Conservation (phyloP, 64 coral and sea anemone species). For the Pocillopora damicornis region DNA sequence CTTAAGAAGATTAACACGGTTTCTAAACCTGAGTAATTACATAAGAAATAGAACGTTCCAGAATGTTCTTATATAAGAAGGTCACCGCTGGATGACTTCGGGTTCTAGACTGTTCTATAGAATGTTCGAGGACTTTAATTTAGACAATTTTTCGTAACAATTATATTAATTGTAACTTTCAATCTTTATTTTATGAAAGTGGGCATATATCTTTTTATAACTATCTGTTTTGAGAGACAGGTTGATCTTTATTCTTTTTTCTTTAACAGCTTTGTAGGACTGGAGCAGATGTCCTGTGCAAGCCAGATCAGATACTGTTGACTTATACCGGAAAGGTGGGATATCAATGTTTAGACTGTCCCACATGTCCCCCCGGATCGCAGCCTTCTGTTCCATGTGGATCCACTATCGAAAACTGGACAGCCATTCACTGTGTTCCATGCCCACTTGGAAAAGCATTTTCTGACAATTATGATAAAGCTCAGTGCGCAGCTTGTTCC, state of each 20-base stretch:
- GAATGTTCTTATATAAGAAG: too few species aligned
- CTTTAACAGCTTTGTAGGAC: not conserved
- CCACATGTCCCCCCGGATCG: conserved; percentile 23
- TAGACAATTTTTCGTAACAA: too few species aligned
- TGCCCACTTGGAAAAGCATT: conserved; percentile 30
- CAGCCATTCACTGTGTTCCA: conserved; percentile 11
- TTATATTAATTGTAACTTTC: too few species aligned
- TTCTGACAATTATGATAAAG: conserved; percentile 8
- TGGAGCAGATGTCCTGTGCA: not conserved
- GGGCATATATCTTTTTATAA: too few species aligned
- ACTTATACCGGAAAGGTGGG: not conserved
- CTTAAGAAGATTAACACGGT: too few species aligned
- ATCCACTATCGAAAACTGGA: not conserved
- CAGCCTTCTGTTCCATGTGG: conserved; percentile 47
- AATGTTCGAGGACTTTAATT: too few species aligned
- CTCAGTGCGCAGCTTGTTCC: conserved; percentile 17
- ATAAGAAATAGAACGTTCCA: too few species aligned
- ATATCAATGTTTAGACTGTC: conserved; percentile 32
- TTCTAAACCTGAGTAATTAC: too few species aligned
- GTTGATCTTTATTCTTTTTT: not conserved
- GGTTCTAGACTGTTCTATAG: too few species aligned
- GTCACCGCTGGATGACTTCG: too few species aligned
- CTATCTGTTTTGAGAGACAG: too few species aligned
- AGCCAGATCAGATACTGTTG: not conserved
- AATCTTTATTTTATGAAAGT: too few species aligned